A percentile compares a stretch with the other conserved stretches of the same genome.
Conservation (phyloP, 2,888 invertebrate species). For the Cylloceria caligata region DNA sequence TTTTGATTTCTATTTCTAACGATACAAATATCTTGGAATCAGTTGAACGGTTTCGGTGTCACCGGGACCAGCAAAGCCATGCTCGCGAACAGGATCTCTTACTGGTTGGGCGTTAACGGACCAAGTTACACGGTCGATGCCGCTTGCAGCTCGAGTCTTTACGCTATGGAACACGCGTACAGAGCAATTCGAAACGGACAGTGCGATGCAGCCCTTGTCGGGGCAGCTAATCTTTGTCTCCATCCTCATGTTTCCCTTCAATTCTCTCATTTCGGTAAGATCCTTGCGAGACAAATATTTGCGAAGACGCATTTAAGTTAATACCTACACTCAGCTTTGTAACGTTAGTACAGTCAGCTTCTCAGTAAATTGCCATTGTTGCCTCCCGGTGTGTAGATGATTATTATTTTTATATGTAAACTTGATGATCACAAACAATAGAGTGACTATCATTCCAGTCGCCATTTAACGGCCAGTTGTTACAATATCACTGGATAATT, state of each 20-base stretch:
- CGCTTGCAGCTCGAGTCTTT: constrained; percentile 97
- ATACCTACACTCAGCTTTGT: no score
- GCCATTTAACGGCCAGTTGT: no score
- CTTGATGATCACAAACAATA: no score
- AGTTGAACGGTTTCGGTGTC: constrained; percentile 87
- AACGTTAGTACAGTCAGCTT: background rate
- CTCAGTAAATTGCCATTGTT: no score
- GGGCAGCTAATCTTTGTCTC: constrained; percentile 93
- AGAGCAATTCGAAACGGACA: constrained; percentile 91
- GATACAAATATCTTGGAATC: background rate
- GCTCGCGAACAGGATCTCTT: constrained; percentile 97
- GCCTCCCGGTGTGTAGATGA: no score
- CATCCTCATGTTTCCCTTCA: constrained; percentile 96
- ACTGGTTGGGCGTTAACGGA: constrained; percentile 94
- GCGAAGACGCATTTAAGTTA: background rate
- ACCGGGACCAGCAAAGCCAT: constrained; percentile 95
- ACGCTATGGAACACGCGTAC: constrained; percentile 94
- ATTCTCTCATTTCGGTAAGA: constrained; percentile 88
- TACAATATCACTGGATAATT: no score
- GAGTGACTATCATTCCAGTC: no score
- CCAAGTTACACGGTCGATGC: constrained; percentile 96
- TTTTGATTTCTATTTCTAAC: background rate
- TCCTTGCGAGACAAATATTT: background rate
- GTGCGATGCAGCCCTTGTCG: constrained; percentile 96
- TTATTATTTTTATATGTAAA: no score